A percentile compares a stretch with the other conserved stretches of the same genome.
phyloP scores from a whole-genome alignment of 2,113 vertebrate species.

The Protomyctophum bolini region DNA sequence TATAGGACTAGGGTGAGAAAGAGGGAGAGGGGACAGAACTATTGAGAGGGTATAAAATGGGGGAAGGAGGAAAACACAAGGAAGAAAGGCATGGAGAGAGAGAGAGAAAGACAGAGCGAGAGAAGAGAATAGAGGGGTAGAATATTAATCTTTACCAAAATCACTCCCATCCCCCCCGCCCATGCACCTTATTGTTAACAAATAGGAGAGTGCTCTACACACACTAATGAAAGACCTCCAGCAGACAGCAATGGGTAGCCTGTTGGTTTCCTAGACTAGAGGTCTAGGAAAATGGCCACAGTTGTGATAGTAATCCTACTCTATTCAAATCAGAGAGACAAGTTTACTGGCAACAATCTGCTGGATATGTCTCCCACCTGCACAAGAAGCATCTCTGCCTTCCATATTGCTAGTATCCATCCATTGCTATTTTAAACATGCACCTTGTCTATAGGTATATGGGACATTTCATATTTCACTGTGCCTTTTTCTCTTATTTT shows the following conservation, averaged over 20 bases:
- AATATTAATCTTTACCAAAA: conserved; percentile 81
- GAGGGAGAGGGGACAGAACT: conserved; percentile 50
- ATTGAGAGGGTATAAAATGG: conserved; percentile 65
- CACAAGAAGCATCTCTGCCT: no score
- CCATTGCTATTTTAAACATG: no score
- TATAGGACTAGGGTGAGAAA: conserved; percentile 58
- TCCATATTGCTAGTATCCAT: no score
- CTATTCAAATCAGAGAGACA: conserved; percentile 62
- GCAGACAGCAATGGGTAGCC: conserved; percentile 67
- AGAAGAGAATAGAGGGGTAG: conserved; percentile 72
- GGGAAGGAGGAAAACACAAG: conserved; percentile 64
- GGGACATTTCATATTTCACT: no score
- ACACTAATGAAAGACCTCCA: conserved; percentile 76
- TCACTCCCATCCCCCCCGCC: conserved; percentile 59
- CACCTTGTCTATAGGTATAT: no score
- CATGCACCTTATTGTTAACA: conserved; percentile 76
- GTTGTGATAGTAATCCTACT: conserved; percentile 68
- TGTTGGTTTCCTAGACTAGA: conserved; percentile 65
- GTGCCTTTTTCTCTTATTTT: no score
- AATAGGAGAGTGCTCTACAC: conserved; percentile 67
- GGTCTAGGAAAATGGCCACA: conserved; percentile 73
- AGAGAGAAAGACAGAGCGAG: conserved; percentile 34
- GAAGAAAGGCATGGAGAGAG: conserved; percentile 64
- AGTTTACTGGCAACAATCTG: conserved; percentile 49
- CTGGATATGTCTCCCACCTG: no score